Evolutionary conservation across 1,140 invertebrate species (phyloP).

Genomic region (Papilio aristodemus): DNA sequence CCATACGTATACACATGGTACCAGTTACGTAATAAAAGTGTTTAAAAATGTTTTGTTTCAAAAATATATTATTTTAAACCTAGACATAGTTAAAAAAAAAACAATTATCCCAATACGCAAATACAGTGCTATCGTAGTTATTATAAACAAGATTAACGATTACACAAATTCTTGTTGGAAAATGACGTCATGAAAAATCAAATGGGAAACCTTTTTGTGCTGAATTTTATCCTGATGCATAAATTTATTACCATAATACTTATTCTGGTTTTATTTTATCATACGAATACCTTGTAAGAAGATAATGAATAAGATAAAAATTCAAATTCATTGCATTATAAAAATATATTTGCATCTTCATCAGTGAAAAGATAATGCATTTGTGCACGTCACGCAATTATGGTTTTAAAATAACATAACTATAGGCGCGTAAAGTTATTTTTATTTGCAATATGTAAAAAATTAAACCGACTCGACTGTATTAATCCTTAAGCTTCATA

Average conservation of each 20-base stretch:
- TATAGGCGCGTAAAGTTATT: not conserved
- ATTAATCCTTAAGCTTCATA: not conserved
- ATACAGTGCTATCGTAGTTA: too few relatives aligned
- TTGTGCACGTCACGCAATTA: conserved; percentile 6
- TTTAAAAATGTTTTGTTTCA: too few relatives aligned
- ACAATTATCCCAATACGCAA: too few relatives aligned
- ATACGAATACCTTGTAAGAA: conserved; percentile 6
- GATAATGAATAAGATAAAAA: conserved; percentile 18
- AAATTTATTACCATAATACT: conserved; percentile 4
- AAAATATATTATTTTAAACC: too few relatives aligned
- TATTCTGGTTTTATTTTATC: conserved; percentile 12
- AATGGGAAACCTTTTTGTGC: not conserved
- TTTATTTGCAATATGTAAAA: not conserved
- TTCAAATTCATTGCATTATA: conserved; percentile 16
- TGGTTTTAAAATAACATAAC: not conserved
- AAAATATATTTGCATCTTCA: conserved; percentile 19
- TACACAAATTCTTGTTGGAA: not conserved
- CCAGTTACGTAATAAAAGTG: too few relatives aligned
- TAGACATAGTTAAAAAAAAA: too few relatives aligned
- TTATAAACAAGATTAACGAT: too few relatives aligned
- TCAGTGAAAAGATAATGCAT: conserved; percentile 5
- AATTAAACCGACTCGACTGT: not conserved
- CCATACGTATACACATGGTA: too few relatives aligned
- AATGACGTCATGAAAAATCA: not conserved
- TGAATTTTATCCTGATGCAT: conserved; percentile 5